These are phyloP conservation scores for Phorcus lineatus DNA, from an alignment of 2,888 invertebrate genomes.

Conservation along the genomic window DNA sequence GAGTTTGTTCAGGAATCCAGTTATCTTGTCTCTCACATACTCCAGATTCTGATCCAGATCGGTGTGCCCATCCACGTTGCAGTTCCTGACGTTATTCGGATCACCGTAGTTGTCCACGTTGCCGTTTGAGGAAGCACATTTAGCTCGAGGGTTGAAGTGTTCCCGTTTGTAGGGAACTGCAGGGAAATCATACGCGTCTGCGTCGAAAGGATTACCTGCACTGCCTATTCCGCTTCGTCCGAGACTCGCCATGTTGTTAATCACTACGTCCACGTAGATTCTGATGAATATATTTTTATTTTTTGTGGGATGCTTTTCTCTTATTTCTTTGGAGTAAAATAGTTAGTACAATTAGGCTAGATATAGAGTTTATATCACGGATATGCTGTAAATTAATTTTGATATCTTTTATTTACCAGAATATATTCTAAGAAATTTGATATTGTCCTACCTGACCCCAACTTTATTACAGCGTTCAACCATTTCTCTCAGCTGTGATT, in stretches of 20 bases:
- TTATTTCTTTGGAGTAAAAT: too few relatives aligned
- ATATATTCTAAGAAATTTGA: too few relatives aligned
- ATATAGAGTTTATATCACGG: too few relatives aligned
- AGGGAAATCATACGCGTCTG: conserved; percentile 68
- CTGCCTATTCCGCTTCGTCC: conserved; percentile 80
- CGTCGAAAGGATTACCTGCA: conserved; percentile 78
- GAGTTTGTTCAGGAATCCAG: conserved; percentile 61
- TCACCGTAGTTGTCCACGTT: conserved; percentile 64
- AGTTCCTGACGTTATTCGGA: conserved; percentile 80
- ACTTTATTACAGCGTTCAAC: conserved; percentile 65
- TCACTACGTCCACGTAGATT: conserved; percentile 86
- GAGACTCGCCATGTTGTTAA: conserved; percentile 88
- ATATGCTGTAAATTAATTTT: too few relatives aligned
- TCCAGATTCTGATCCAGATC: conserved; percentile 84
- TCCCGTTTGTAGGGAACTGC: conserved; percentile 76
- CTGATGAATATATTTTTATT: conserved; percentile 73
- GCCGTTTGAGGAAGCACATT: conserved; percentile 77
- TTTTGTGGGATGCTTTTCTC: too few relatives aligned
- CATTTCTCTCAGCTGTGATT: conserved; percentile 67
- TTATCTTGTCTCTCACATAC: conserved; percentile 63
- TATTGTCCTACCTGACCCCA: conserved; percentile 67
- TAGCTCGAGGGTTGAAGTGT: conserved; percentile 80
- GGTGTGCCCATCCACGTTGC: conserved; percentile 84
- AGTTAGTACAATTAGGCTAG: too few relatives aligned
- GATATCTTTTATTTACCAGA: too few relatives aligned